A percentile compares a stretch with the other conserved stretches of the same genome.
phyloP scores from a whole-genome alignment of 2,888 invertebrate genomes.

The Drosophila cognata region DNA sequence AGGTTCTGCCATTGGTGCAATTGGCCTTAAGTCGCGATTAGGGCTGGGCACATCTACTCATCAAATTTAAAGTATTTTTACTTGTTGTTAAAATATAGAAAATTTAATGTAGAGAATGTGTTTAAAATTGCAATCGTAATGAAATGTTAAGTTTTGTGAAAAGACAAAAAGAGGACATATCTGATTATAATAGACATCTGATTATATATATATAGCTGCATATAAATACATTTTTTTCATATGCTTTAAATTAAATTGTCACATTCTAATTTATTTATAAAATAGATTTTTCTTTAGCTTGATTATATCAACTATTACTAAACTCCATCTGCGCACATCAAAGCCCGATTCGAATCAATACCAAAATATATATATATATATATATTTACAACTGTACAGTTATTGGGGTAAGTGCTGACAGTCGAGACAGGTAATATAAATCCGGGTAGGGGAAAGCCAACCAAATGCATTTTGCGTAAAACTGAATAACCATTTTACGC shows the following conservation, averaged over 20 bases:
- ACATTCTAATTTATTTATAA: background rate
- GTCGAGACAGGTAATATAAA: conserved; percentile 22
- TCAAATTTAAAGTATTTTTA: conserved; percentile 15
- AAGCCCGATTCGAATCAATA: background rate
- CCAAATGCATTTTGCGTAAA: background rate
- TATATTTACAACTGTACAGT: background rate
- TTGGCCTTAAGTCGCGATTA: conserved; percentile 90
- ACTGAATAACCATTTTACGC: conserved; percentile 14
- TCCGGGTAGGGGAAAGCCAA: background rate
- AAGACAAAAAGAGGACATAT: background rate
- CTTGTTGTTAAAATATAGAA: background rate
- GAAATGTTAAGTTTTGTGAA: background rate
- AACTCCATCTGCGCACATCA: background rate
- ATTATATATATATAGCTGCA: background rate
- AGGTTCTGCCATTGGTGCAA: conserved; percentile 93
- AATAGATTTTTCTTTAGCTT: background rate
- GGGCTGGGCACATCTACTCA: background rate
- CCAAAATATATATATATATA: too few species aligned
- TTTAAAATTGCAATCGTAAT: background rate
- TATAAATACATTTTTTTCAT: background rate
- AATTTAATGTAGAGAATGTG: background rate
- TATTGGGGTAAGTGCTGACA: conserved; percentile 2
- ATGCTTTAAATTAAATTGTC: background rate
- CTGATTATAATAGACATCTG: background rate
- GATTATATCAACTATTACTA: background rate